These are phyloP conservation scores for Cololabis saira DNA, from an alignment of 2,113 vertebrate species.

Conservation along the genomic window DNA sequence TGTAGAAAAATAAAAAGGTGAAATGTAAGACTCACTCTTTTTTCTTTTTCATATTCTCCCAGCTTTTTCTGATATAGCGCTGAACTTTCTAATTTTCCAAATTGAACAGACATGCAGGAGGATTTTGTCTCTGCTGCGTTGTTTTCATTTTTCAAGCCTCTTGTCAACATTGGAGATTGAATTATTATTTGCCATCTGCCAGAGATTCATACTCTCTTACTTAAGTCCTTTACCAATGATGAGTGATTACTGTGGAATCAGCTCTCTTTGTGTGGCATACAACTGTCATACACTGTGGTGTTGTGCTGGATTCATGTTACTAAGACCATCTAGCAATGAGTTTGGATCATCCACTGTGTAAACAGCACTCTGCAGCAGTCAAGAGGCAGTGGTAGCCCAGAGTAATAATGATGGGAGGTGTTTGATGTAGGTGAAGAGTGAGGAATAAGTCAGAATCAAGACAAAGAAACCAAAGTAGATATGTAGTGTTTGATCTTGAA, in stretches of 20 bases:
- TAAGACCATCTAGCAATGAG: conserved; percentile 1
- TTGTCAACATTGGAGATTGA: conserved; percentile 36
- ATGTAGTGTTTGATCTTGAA: not conserved
- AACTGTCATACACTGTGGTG: too few species aligned
- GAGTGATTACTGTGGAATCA: conserved; percentile 46
- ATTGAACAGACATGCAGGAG: conserved; percentile 12
- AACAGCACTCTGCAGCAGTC: conserved; percentile 7
- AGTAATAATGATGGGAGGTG: not conserved
- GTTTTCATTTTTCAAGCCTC: conserved; percentile 49
- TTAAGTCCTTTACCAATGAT: conserved; percentile 47
- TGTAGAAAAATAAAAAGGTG: too few species aligned
- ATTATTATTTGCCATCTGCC: conserved; percentile 62
- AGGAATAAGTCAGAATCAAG: not conserved
- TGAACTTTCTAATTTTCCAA: conserved; percentile 13
- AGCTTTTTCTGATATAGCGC: not conserved
- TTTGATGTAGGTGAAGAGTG: not conserved
- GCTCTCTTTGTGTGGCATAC: not conserved
- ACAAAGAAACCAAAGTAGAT: not conserved
- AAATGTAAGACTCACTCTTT: too few species aligned
- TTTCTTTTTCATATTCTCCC: too few species aligned
- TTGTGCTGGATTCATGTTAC: conserved; percentile 14
- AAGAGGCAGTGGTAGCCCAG: not conserved
- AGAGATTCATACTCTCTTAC: conserved; percentile 26
- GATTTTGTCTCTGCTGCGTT: conserved; percentile 13
- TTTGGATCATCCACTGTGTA: conserved; percentile 3